Evolutionary conservation across 2,888 invertebrate genomes (phyloP).

Genomic region (Crossocerus cetratus): DNA sequence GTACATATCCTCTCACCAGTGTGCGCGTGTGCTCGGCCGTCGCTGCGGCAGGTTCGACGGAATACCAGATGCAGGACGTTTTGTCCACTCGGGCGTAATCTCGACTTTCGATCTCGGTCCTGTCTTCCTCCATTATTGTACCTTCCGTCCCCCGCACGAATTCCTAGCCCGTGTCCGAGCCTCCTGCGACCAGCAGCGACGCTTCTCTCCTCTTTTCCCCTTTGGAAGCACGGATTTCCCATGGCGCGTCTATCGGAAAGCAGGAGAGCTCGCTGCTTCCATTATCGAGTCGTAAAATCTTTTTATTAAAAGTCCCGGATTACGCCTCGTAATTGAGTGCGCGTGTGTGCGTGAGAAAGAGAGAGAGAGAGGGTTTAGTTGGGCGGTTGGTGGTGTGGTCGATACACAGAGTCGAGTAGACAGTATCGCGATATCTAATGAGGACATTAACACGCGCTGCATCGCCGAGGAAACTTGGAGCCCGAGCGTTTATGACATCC

Average conservation of each 20-base stretch:
- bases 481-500: slow-evolving; percentile 66
- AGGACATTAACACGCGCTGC: slow-evolving; percentile 70
- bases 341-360: too few species aligned
- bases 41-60: slow-evolving; percentile 52
- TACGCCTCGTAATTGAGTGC: background rate
- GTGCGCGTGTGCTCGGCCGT: slow-evolving; percentile 2
- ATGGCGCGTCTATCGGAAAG: too few species aligned
- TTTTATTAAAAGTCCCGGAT: background rate
- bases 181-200: background rate
- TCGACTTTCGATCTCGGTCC: slow-evolving; percentile 55
- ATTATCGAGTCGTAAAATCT: background rate
- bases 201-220: background rate
- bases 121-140: slow-evolving; percentile 25
- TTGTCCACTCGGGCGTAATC: slow-evolving; percentile 62
- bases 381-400: slow-evolving; percentile 19
- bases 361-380: background rate
- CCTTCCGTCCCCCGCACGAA: slow-evolving; percentile 18
- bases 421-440: slow-evolving; percentile 63
- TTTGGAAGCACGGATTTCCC: background rate
- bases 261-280: too few species aligned
- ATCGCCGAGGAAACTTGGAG: slow-evolving; percentile 61
- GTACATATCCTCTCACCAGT: background rate
- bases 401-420: slow-evolving; percentile 25
- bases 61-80: slow-evolving; percentile 67
- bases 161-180: background rate